Evolutionary conservation across 2,797 vertebrate species (phyloP).

Genomic region (Etheostoma nigrum): DNA sequence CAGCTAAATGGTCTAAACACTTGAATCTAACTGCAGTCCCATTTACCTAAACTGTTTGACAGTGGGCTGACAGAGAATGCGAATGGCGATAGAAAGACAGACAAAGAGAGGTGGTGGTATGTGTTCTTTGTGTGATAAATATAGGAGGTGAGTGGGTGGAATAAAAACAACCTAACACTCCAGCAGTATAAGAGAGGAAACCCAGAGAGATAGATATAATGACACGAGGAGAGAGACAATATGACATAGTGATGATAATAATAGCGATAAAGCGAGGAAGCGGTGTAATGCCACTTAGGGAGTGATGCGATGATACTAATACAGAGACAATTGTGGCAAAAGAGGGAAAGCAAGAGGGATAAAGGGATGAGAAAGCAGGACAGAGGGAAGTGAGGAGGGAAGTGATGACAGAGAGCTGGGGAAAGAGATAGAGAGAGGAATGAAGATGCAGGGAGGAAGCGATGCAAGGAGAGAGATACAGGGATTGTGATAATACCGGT

Average conservation of each 20-base stretch:
- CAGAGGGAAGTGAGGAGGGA: constrained; percentile 18
- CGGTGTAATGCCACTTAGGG: constrained; percentile 62
- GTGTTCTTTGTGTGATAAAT: constrained; percentile 81
- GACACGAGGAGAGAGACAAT: constrained; percentile 71
- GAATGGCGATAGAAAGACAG: constrained; percentile 63
- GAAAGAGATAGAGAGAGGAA: constrained; percentile 25
- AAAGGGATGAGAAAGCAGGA: constrained; percentile 43
- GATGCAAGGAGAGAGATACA: constrained; percentile 27
- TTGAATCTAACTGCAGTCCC: constrained; percentile 57
- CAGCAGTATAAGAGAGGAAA: constrained; percentile 73
- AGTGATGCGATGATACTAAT: constrained; percentile 60
- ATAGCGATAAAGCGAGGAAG: constrained; percentile 58
- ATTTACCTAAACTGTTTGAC: constrained; percentile 74
- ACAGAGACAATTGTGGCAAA: constrained; percentile 65
- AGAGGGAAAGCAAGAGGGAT: constrained; percentile 28
- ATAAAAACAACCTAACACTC: constrained; percentile 76
- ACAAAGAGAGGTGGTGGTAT: constrained; percentile 74
- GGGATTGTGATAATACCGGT: constrained; percentile 34
- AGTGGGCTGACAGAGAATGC: constrained; percentile 58
- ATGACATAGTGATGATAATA: constrained; percentile 72
- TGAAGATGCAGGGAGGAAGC: constrained; percentile 33
- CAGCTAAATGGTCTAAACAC: constrained; percentile 54
- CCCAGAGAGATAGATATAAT: constrained; percentile 73
- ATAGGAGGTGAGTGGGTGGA: constrained; percentile 82
- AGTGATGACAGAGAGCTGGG: constrained; percentile 20